These are phyloP conservation scores for Bacillus rossius DNA, from an alignment of 1,140 invertebrate species.

Conservation along the genomic window DNA sequence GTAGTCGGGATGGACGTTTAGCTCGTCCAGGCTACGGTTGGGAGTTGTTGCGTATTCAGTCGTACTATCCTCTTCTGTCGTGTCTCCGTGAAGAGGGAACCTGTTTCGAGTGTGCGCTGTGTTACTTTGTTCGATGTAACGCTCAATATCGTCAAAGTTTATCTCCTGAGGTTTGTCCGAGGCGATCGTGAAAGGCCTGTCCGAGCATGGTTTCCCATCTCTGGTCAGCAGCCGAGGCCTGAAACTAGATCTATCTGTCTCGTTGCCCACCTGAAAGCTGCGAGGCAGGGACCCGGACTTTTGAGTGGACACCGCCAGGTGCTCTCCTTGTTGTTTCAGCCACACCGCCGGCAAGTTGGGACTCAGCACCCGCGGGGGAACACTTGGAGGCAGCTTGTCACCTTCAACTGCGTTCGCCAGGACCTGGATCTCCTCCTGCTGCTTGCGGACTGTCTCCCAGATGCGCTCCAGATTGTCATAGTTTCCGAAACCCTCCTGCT, in stretches of 20 bases:
- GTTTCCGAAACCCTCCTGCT: constrained; percentile 28
- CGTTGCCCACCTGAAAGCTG: constrained; percentile 59
- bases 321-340: constrained; percentile 53
- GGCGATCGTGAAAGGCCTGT: constrained; percentile 63
- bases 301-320: constrained; percentile 42
- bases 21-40: constrained; percentile 39
- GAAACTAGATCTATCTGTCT: constrained; percentile 35
- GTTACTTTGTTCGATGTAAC: constrained; percentile 53
- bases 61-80: constrained; percentile 45
- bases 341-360: constrained; percentile 53
- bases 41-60: constrained; percentile 44
- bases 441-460: constrained; percentile 37
- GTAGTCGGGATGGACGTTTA: constrained; percentile 65
- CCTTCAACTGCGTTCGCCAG: neutral
- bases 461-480: constrained; percentile 46
- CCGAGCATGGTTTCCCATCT: constrained; percentile 1
- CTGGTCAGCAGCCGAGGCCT: neutral
- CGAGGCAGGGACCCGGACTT: constrained; percentile 73
- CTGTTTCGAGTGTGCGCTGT: constrained; percentile 37
- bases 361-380: constrained; percentile 24
- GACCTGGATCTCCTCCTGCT: constrained; percentile 10
- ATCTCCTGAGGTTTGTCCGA: constrained; percentile 52
- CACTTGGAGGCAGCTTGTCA: neutral
- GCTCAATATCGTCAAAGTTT: constrained; percentile 50
- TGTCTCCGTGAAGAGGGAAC: constrained; percentile 27